These are phyloP conservation scores for Drosophila anceps DNA, from an alignment of 2,888 invertebrate genomes.

Conservation along the genomic window DNA sequence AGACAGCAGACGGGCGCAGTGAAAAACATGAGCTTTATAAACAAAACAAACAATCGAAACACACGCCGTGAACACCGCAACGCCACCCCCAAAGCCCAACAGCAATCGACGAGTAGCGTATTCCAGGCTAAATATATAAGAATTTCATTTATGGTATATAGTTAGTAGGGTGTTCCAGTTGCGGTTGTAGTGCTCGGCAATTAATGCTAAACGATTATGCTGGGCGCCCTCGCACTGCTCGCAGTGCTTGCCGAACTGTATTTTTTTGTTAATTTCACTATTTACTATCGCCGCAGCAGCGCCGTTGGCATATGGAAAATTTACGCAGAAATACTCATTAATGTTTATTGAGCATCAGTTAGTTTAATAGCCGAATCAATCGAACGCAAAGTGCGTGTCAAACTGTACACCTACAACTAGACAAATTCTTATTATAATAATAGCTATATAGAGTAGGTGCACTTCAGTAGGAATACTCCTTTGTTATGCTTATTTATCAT, in stretches of 20 bases:
- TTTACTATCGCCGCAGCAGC: too few relatives aligned
- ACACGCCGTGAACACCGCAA: constrained; percentile 55
- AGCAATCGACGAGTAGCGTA: constrained; percentile 6
- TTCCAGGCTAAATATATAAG: not conserved
- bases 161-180: constrained; percentile 12
- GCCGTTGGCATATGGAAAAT: not conserved
- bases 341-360: not conserved
- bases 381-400: not conserved
- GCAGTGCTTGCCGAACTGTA: constrained; percentile 10
- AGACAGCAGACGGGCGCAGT: constrained; percentile 45
- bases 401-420: not conserved
- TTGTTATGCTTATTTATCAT: not conserved
- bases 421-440: not conserved
- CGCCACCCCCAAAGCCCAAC: constrained; percentile 12
- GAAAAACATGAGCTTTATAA: constrained; percentile 79
- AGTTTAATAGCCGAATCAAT: not conserved
- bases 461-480: too few relatives aligned
- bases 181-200: constrained; percentile 38
- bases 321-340: not conserved
- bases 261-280: not conserved
- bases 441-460: not conserved
- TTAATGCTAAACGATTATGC: constrained; percentile 60
- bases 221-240: constrained; percentile 14
- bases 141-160: constrained; percentile 4
- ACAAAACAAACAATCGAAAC: constrained; percentile 77